Evolutionary conservation across 2,888 invertebrate species (phyloP), one percentile per base, ranked within the genome.

Genomic region (Criorhina ranunculi): DNA sequence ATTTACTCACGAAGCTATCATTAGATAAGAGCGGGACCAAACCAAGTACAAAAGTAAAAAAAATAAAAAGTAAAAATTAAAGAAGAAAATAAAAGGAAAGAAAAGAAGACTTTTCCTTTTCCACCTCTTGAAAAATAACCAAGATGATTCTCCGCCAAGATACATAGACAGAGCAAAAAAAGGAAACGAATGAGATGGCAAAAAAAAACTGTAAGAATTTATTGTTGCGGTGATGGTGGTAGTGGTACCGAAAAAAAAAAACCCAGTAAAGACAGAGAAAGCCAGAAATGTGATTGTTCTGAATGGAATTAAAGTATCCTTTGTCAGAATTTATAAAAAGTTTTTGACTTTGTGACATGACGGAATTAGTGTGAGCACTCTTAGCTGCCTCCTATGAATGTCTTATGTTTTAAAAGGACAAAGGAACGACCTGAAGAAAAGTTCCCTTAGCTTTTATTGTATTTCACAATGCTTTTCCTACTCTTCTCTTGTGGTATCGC

Each of bases 281-380:
- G 15, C 35, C 49, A 42, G 31, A 75, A 80, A 59, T 70, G 78
- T 37, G 60, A 72, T 78, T 82, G 77, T 82, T 77, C 59, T 66
- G 60, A 78, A 77, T 78, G 60, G 66, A 72, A 72, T 82, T 78
- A 77, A 53, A 82, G 67, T 77, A 78, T 82, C 67, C 82, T 78
- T 82, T 82, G 77, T 78, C 82, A 72, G 72, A 82, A 67, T 72
- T 72, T 67, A 67, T 44, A 72, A 67, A 77, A 82, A 60, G 53
- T 72, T 82, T 70, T 37, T 76, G 64, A 76, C 76, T 81, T 82
- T 82, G 70, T 82, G 82, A 77, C 77, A 72, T 82, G 77, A 77
- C 72, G 60, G 51, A 82, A 82, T 82, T 66, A 82, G 78, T 78
- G 46, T 67, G 72, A 78, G 82, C 44, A 60, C 77, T 77, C 72